phyloP scores from a whole-genome alignment of 2,797 vertebrate genomes.

The Hirundo rustica region DNA sequence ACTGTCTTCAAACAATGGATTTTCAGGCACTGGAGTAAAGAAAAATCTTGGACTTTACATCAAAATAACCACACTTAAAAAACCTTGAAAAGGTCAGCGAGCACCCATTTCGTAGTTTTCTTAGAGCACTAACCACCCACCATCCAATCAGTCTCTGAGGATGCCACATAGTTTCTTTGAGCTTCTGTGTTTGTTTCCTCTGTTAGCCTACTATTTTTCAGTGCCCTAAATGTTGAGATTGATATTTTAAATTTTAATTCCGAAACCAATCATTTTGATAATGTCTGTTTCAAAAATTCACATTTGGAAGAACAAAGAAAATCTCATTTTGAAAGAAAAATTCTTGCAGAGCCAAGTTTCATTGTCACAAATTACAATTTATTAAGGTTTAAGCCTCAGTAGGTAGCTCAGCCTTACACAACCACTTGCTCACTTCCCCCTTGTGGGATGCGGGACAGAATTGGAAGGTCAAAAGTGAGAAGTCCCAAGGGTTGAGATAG shows the following conservation, averaged over 20 bases:
- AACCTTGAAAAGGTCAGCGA: background rate
- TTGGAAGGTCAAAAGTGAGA: background rate
- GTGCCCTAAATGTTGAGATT: background rate
- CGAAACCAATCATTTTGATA: background rate
- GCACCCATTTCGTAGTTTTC: background rate
- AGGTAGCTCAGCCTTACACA: background rate
- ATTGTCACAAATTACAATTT: background rate
- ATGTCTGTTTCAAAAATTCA: background rate
- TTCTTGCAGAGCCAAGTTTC: accelerated
- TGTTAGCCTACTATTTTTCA: background rate
- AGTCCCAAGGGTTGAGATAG: background rate
- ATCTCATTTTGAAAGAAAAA: background rate
- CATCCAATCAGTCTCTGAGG: background rate
- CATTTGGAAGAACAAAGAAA: background rate
- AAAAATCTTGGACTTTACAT: background rate
- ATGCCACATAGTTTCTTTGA: background rate
- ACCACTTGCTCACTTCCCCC: background rate
- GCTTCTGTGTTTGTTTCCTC: background rate
- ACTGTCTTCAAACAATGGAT: background rate
- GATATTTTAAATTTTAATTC: background rate
- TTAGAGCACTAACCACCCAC: background rate
- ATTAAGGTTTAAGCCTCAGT: background rate
- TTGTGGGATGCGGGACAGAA: background rate
- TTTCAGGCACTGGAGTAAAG: background rate
- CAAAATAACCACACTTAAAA: background rate